Evolutionary conservation across 2,113 vertebrate species (phyloP), one percentile per base, ranked within the genome.

Genomic region (Blennius ocellaris): DNA sequence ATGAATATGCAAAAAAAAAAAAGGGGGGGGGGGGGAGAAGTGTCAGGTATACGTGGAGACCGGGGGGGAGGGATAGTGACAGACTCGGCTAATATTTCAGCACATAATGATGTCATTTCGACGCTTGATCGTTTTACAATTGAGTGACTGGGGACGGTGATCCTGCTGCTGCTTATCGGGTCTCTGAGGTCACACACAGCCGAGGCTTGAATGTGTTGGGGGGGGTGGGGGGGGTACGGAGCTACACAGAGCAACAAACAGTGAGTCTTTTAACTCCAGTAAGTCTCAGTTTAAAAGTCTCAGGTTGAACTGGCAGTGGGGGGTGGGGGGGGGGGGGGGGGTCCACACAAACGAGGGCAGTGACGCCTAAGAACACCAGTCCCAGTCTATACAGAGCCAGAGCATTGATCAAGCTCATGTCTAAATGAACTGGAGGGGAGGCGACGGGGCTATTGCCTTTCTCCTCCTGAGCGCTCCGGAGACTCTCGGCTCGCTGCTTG

Each of bases 351-450:
- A 92, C 12, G 73, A 92, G 84, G 61, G 36, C 75, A 90, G 79
- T 91, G 93, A 93, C 90, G 92, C 93, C 92, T 88, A 12, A 14
- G 60, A 87, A 89, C 89, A 90, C 39, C 68, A 45, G 70, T 71
- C 76, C 81, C 90, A 93, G 92, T 92, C 90, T 73, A 91, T 86
- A 92, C 92, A 93, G 93, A 93, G 92, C 90, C 90, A 72, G 70
- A 66, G 80, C 90, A 94, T 94, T 91, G 93, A 93, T 94, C 90
- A 80, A 76, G 68, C 81, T 76, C 74, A 55, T 30, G 62, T 91
- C 86, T 92, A 75, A 90, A 94, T 92, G 81, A 91, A 93, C 79
- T 91, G 77, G 82, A 82, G 85, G 68, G 73, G 72, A 80, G 80
- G 84, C 79, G 75, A 78, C 84, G 66, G 78, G 45, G 82, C 80